These are phyloP conservation scores for Corvus cornix DNA, from an alignment of 2,113 vertebrate genomes.

Conservation along the genomic window DNA sequence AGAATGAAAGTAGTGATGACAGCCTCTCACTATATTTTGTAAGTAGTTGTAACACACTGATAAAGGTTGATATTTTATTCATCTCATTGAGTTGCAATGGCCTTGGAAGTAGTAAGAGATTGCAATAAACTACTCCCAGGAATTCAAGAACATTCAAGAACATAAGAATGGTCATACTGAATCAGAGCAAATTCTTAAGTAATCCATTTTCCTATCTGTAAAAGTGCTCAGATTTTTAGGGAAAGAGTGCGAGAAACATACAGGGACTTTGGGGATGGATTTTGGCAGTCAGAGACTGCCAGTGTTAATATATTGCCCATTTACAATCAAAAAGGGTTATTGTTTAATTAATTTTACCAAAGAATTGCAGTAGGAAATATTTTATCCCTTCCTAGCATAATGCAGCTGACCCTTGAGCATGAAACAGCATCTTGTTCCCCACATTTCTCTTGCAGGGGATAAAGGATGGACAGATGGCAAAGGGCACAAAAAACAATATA, in stretches of 20 bases:
- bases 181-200: neutral
- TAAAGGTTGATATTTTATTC: neutral
- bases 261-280: accelerated
- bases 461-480: neutral
- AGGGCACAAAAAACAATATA: neutral
- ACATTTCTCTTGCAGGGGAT: neutral
- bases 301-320: neutral
- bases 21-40: neutral
- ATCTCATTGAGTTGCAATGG: neutral
- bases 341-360: neutral
- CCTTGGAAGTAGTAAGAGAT: neutral
- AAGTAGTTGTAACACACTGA: neutral
- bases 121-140: neutral
- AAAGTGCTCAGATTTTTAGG: neutral
- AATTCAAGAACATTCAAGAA: neutral
- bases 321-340: neutral
- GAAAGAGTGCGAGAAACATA: neutral
- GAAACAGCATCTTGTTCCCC: neutral
- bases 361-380: neutral
- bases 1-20: neutral
- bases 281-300: neutral
- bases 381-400: neutral
- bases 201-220: neutral
- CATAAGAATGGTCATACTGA: neutral
- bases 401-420: neutral